These are phyloP conservation scores for Mormyrops boulengeri DNA, from an alignment of 2,797 vertebrate species.

Conservation along the genomic window DNA sequence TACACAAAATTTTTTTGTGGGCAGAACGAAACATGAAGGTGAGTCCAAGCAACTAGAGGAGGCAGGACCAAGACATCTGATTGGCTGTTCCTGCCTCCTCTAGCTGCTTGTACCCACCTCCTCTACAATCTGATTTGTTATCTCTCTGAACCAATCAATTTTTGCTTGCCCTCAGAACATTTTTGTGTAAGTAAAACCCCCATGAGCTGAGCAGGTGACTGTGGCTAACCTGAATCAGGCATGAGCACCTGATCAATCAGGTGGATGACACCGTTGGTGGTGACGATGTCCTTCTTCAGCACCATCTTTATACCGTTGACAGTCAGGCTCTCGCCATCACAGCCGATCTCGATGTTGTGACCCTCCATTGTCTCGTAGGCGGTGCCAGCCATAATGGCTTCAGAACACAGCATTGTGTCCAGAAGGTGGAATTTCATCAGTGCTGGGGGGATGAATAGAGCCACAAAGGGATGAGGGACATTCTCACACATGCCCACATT, in stretches of 20 bases:
- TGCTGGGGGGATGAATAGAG: constrained; percentile 52
- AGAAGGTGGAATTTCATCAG: constrained; percentile 85
- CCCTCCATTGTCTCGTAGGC: constrained; percentile 82
- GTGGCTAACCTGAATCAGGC: constrained; percentile 80
- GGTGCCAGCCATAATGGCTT: constrained; percentile 81
- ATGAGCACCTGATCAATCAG: constrained; percentile 81
- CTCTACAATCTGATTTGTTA: not conserved
- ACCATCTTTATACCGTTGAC: constrained; percentile 93
- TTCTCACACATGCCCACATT: not conserved
- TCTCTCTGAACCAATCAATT: not conserved
- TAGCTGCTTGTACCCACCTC: not conserved
- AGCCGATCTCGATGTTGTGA: constrained; percentile 80
- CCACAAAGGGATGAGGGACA: not conserved
- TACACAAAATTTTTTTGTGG: not conserved
- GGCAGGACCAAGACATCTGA: not conserved
- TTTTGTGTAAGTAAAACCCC: not conserved
- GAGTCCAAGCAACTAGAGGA: not conserved
- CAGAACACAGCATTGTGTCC: constrained; percentile 84
- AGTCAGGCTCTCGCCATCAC: constrained; percentile 83
- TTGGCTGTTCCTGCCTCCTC: not conserved
- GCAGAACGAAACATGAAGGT: not conserved
- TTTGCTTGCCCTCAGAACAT: not conserved
- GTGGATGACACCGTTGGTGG: constrained; percentile 90
- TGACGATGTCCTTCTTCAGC: constrained; percentile 86
- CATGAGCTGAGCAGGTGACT: not conserved